Evolutionary conservation across 2,888 invertebrate genomes (phyloP), one percentile per base, ranked within the genome.

Genomic region (Anorthoa munda): DNA sequence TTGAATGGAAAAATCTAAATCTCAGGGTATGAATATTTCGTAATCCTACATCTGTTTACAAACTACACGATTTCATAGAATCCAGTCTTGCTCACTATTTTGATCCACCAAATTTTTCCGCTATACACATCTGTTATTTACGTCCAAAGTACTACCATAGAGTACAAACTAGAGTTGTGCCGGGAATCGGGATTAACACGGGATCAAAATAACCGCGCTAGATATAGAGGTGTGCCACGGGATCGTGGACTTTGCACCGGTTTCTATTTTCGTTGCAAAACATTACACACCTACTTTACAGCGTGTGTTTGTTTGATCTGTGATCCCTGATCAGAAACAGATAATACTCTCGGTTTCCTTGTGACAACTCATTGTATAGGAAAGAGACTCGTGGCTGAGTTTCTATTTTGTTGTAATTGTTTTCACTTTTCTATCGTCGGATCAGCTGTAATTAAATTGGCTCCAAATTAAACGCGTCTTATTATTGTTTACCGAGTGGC

Each of bases 141-240:
- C 66, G n/a, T 56, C 0, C n/a, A 81, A 67, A 71, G 69, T 66
- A 75, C 66, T 68, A 55, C 77, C 65, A 66, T 82, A 39, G 60
- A 77, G 50, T 69, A 65, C 65, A 55, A 64, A 76, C 66, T 59
- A 61, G 64, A 55, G 66, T 72, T 65, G 66, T 60, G 17, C 31
- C 61, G 56, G 51, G 53, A 68, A 76, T 53, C 58, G 59, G 48
- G 53, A 68, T 80, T 60, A 75, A 58, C 72, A 46, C 48, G 63
- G 55, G 77, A 79, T 86, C 12, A 81, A 86, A 86, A 86, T 86
- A 86, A 79, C 79, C 63, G 56, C 56, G 71, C 85, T 82, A 79
- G 65, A 76, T 86, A 84, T 86, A 86, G 86, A 69, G 76, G 64
- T 76, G 80, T 82, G 81, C 66, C 60, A 67, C 60, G 67, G 63